A percentile compares a stretch with the other conserved stretches of the same genome.
Conservation (phyloP, 2,113 vertebrate species). For the Oncorhynchus clarkii region DNA sequence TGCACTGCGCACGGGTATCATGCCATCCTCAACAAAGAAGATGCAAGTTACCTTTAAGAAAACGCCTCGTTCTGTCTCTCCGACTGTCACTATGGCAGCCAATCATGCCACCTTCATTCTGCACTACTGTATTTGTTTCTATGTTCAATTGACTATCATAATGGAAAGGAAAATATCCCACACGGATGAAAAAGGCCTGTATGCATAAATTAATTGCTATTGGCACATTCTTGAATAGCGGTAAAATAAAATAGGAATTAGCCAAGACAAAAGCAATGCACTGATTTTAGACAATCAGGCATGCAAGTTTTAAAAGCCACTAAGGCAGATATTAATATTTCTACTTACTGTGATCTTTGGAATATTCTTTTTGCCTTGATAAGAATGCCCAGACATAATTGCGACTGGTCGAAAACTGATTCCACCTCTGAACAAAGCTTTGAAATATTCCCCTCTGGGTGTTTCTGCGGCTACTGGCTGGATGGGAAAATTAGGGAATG, state of each 20-base stretch:
- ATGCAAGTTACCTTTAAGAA: constrained; percentile 74
- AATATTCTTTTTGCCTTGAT: constrained; percentile 97
- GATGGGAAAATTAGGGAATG: constrained; percentile 66
- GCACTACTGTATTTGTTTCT: constrained; percentile 31
- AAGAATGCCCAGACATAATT: constrained; percentile 76
- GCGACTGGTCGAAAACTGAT: constrained; percentile 18
- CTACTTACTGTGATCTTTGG: constrained; percentile 93
- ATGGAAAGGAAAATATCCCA: constrained; percentile 1
- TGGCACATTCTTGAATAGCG: background rate
- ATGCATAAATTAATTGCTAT: background rate
- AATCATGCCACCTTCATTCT: constrained; percentile 39
- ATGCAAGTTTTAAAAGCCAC: constrained; percentile 51
- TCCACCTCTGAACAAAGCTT: constrained; percentile 37
- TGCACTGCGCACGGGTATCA: background rate
- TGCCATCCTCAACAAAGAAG: constrained; percentile 62
- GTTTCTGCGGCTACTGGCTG: constrained; percentile 61
- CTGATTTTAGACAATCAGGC: constrained; percentile 34
- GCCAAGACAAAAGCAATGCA: constrained; percentile 18
- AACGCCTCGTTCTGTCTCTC: constrained; percentile 63
- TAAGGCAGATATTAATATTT: constrained; percentile 28
- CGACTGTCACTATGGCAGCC: constrained; percentile 55
- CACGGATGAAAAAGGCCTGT: background rate
- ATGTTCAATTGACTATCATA: constrained; percentile 7
- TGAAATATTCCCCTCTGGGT: constrained; percentile 48
- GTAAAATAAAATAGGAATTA: background rate